Evolutionary conservation across 2,888 invertebrate species (phyloP), one percentile per base, ranked within the genome.

Genomic region (Diogma glabrata): DNA sequence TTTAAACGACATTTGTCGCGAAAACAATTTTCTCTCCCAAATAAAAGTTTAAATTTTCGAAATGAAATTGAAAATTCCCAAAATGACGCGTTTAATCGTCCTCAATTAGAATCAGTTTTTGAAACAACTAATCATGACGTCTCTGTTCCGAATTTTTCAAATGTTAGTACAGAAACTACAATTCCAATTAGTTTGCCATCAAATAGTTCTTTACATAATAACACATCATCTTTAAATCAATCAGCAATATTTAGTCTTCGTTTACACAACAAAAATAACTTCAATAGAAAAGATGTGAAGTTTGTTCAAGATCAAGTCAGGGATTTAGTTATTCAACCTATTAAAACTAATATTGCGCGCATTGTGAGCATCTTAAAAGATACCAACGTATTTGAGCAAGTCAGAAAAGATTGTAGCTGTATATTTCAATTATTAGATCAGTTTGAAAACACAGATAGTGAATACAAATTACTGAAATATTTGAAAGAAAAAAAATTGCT

Each of bases 391-490:
- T 40, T 19, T 2, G 10, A 40, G 20, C 20, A 17, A 19, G 19
- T 40, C 40, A 40, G 19, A 40, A 19, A 19, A 2, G 40, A 40
- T 4, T 40, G 10, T 19, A 40, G 12, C n/a, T 9, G 19, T 5
- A 12, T 40, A 19, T 40, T 40, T 17, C 3, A 45, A 45, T 23
- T 45, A 45, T 45, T 45, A 45, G 22, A 45, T 23, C 10, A 12
- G 4, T 45, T 45, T 45, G 23, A 23, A 45, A 45, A 45, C n/a
- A 19, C 23, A 4, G 23, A 45, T 45, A 45, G 20, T 45, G 23
- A 45, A 22, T 23, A 45, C 22, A 45, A 45, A 45, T 45, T 22
- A 22, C 3, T 45, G n/a, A 45, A 45, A 45, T 10, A n/a, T 45
- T 45, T 45, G n/a, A 19, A 22, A 23, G 8, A 45, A 23, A 22